Evolutionary conservation across 2,888 invertebrate genomes (phyloP), one percentile per base, ranked within the genome.

Genomic region (Parnassius orleans): DNA sequence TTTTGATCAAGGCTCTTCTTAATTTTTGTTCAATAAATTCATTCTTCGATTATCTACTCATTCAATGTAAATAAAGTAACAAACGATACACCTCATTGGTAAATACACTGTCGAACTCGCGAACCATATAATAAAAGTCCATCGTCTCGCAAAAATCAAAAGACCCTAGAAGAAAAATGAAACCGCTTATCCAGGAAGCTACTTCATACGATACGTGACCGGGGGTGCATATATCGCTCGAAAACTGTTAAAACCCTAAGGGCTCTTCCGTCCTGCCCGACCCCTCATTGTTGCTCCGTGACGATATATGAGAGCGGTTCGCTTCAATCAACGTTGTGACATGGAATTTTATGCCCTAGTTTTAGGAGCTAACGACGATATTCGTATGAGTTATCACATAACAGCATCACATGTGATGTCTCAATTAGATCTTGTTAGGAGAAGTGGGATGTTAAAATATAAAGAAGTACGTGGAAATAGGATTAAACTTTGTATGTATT

Each of bases 151-250:
- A 69, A 74, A 68, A 69, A 68, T 64, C 69, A 74, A 79, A 48
- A 56, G 46, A 44, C 60, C 63, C 63, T 43, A 41, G 24, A 80
- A 87, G 85, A 90, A 87, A 88, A 89, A 89, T 88, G 87, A 80
- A 82, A 81, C 79, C 81, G 80, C 82, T 87, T 86, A 89, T 85
- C 81, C 87, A 84, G 86, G 86, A 84, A 85, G 87, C 87, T 81
- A 84, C 85, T 90, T 84, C 87, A 87, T 90, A 86, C 80, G 82
- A 82, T 83, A 90, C 90, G 90, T 90, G 90, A 90, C 87, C 79
- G 74, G 80, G 89, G 90, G 90, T 88, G 89, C 87, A 89, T 90
- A 89, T 82, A 85, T 85, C 83, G 83, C 74, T 74, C 75, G 75
- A 81, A 82, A 84, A 83, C 86, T 85, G 85, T 84, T 86, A 88